phyloP scores from a whole-genome alignment of 2,888 invertebrate species.

The Drosophila algonquin region DNA sequence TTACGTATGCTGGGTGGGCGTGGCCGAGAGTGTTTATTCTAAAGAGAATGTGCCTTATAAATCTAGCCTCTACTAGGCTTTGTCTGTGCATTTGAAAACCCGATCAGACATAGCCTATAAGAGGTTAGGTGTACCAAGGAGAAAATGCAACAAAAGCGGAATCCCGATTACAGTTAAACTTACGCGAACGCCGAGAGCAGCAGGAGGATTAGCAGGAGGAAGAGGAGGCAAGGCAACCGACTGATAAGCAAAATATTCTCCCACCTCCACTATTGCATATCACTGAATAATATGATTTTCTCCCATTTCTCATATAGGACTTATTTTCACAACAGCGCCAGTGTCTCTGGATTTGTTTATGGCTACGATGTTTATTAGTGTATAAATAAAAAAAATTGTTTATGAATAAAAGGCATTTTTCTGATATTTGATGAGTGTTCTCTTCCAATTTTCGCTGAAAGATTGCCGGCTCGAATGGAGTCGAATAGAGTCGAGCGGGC shows the following conservation, averaged over 20 bases:
- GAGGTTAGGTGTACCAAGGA: conserved; percentile 86
- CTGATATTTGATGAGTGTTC: conserved; percentile 44
- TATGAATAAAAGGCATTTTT: conserved; percentile 58
- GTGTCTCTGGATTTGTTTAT: not conserved
- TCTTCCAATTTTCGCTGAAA: conserved; percentile 34
- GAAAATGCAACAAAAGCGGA: conserved; percentile 41
- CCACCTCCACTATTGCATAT: not conserved
- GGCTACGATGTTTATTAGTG: conserved; percentile 33
- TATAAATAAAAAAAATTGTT: conserved; percentile 36
- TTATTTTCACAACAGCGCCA: not conserved
- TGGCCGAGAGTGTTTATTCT: conserved; percentile 26
- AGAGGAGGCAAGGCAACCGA: not conserved
- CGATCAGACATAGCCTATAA: conserved; percentile 87
- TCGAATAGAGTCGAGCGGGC: conserved; percentile 16
- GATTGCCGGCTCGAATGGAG: conserved; percentile 14
- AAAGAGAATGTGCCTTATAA: conserved; percentile 64
- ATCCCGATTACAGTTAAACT: conserved; percentile 11
- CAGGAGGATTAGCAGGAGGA: not conserved
- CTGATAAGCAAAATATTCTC: conserved; percentile 18
- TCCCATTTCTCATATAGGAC: not conserved
- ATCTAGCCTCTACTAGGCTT: conserved; percentile 88
- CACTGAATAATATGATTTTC: not conserved
- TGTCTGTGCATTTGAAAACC: conserved; percentile 84
- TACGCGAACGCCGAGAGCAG: not conserved
- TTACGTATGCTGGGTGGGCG: conserved; percentile 21